Conservation (phyloP, 1,140 invertebrate species). For the Arctopsyche grandis region DNA sequence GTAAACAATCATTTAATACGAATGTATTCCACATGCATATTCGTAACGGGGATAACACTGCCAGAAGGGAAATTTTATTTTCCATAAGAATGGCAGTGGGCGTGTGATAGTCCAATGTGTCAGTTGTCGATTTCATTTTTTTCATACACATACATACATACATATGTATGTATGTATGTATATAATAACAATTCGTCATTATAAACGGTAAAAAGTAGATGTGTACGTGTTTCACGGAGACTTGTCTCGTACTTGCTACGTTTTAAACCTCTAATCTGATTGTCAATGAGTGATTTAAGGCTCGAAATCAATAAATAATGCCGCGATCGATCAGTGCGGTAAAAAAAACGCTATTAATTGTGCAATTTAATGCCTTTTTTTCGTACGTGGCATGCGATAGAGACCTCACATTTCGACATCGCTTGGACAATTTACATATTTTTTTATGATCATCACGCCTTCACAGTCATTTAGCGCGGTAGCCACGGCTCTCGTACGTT, state of each 20-base stretch:
- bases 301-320: conserved; percentile 41
- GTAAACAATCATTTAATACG: background rate
- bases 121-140: background rate
- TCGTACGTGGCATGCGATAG: conserved; percentile 14
- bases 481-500: background rate
- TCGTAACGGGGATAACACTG: background rate
- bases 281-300: conserved; percentile 44
- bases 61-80: background rate
- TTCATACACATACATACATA: background rate
- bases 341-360: conserved; percentile 35
- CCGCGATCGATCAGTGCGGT: conserved; percentile 22
- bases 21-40: background rate
- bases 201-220: conserved; percentile 8
- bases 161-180: no score
- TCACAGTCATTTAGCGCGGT: background rate
- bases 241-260: conserved; percentile 28
- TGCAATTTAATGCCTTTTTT: conserved; percentile 43
- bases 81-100: background rate
- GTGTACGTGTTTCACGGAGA: conserved; percentile 10
- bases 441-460: conserved; percentile 30
- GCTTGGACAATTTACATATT: conserved; percentile 27
- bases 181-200: conserved; percentile 2
- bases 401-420: conserved; percentile 40
- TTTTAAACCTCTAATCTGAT: conserved; percentile 41
- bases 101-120: background rate